Base-by-base conservation (phyloP, 2,797 vertebrate species). In the Pelochelys cantorii region DNA sequence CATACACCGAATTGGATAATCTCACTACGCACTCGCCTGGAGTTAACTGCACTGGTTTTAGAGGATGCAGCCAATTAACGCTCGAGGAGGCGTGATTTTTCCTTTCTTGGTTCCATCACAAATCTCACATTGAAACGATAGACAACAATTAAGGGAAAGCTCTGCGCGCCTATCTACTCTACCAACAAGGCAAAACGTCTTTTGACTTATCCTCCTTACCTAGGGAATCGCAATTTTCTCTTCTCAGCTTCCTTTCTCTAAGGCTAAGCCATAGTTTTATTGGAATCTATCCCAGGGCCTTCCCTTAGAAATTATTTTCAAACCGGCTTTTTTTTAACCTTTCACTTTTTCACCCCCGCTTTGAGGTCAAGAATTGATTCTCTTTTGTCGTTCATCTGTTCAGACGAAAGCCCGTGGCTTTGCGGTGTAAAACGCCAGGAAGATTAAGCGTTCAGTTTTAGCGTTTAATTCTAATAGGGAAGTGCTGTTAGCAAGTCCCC, bases 331-430 rank as follows among this genome's bases (percentile, higher is more conserved):
- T 75, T 37, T 42, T 18, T 8, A 79, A 71, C 23, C 62, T 65
- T 65, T 65, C 7, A 14, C 62, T 65, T 48, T 75, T 7, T 42
- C 25, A 48, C 42, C 42, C 42, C 42, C 42, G 8, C 42, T 48
- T 75, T 48, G 4, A 13, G 37, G 71, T 48, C 37, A 27, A 42
- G 2, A 75, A 3, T 29, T 23, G 87, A 80, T 57, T 84, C 42
- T n/a, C 56, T 23, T 0, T 18, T 84, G 31, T 37, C 2, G 31
- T 2, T 3, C 1, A 4, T 29, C 22, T 0, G 31, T 68, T 56
- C 42, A 22, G 15, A 4, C 1, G 11, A 6, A 42, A 8, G 6
- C 14, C 0, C 3, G 20, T 10, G 2, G 1, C 53, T 71, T 10
- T 34, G 15, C 10, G 9, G 18, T 48, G 42, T 48, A 48, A 48